phyloP scores from a whole-genome alignment of 2,888 invertebrate species.

The Boloria euphrosyne region DNA sequence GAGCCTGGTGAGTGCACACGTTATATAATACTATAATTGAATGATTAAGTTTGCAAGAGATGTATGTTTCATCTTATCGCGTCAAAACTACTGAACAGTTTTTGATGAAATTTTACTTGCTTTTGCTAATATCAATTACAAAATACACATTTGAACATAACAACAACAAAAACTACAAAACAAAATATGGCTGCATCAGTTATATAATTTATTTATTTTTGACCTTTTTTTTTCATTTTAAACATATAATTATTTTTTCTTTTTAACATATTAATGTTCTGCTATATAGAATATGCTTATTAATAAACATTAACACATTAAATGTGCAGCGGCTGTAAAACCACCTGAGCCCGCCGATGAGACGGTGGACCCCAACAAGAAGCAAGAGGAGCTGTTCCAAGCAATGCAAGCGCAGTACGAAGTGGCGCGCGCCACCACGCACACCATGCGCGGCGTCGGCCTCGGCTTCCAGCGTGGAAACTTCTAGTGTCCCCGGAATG shows the following conservation, averaged over 20 bases:
- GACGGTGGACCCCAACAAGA: slow-evolving; percentile 83
- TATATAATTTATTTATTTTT: too few species aligned
- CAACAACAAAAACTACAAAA: too few species aligned
- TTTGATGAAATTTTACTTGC: too few species aligned
- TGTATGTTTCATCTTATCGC: too few species aligned
- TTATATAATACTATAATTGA: neutral
- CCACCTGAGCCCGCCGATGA: slow-evolving; percentile 59
- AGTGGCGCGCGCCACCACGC: slow-evolving; percentile 96
- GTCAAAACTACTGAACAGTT: too few species aligned
- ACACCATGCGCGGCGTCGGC: slow-evolving; percentile 95
- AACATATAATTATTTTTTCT: too few species aligned
- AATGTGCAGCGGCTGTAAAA: slow-evolving; percentile 54
- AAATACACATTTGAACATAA: too few species aligned
- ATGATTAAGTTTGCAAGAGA: too few species aligned
- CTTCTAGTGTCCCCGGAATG: slow-evolving; percentile 48
- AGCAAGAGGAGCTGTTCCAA: slow-evolving; percentile 93
- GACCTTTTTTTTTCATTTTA: too few species aligned
- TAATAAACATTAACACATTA: neutral
- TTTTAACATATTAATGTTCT: too few species aligned
- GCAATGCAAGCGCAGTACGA: slow-evolving; percentile 98
- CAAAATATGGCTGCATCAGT: too few species aligned
- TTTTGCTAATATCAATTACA: too few species aligned
- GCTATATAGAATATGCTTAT: neutral
- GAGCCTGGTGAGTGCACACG: slow-evolving; percentile 64
- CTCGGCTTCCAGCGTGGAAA: slow-evolving; percentile 86